Base-by-base conservation (phyloP, 2,797 vertebrate species). In the Scomberomorus guttatus region DNA sequence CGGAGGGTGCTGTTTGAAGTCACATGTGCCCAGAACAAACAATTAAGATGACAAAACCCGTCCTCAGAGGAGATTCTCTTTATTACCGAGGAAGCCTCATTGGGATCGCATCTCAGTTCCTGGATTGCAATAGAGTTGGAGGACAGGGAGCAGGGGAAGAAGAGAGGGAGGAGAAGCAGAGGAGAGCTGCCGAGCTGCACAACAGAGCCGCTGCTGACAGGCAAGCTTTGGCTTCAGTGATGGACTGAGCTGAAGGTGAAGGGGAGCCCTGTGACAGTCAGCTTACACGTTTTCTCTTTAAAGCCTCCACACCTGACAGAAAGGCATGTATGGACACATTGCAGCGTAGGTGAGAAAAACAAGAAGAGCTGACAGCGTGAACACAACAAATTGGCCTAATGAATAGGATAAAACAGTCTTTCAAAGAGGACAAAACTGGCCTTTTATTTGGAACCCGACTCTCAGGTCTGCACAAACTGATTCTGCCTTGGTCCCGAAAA, bases 41-140 rank as follows among this genome's bases (percentile, higher is more conserved):
- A 88, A 87, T 75, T 90, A 94, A 94, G 86, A 95, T 95, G 94
- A 92, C 89, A 89, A 91, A 79, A 87, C 11, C 81, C 83, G 44
- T 90, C 82, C 86, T 60, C 78, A 74, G 46, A 70, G 80, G 75
- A 75, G 89, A 87, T 85, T 76, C 12, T 89, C 79, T 76, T 82
- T 68, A 88, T 92, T 90, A 85, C 91, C 82, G 85, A 87, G 85
- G 90, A 88, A 89, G 83, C 90, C 77, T 85, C 82, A 56, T 81
- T 69, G 85, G 87, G 82, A 91, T 90, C 84, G 46, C 87, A 65
- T 81, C 85, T 81, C 85, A 80, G 80, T 85, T 90, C 71, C 79
- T 87, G 89, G 90, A 90, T 89, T 90, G 89, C 72, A 34, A 72
- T 48, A 83, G 92, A 92, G 92, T 91, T 85, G 91, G 86, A 80